Percentiles rank a stretch among this genome's conserved stretches.
phyloP scores from a whole-genome alignment of 1,140 invertebrate genomes.

The Lucilia cuprina region DNA sequence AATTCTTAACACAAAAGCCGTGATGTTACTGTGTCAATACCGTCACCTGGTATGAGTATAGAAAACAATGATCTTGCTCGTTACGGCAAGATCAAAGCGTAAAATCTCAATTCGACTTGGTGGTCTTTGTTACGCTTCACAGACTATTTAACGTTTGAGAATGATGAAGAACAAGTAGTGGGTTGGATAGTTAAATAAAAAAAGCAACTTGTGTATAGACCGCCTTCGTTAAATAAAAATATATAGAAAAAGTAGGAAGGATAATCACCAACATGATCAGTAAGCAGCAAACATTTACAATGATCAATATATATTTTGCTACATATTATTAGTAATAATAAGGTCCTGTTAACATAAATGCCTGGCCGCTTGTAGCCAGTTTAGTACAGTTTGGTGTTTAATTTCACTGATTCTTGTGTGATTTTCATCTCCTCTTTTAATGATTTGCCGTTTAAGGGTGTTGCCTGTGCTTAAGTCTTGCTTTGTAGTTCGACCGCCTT shows the following conservation, averaged over 20 bases:
- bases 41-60: conserved; percentile 58
- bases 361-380: not conserved
- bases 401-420: conserved; percentile 40
- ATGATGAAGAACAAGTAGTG: not conserved
- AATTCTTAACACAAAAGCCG: conserved; percentile 6
- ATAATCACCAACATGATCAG: conserved; percentile 12
- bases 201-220: conserved; percentile 19
- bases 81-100: conserved; percentile 60
- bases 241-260: not conserved
- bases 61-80: conserved; percentile 44
- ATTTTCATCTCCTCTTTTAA: conserved; percentile 29
- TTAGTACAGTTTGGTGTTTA: conserved; percentile 27
- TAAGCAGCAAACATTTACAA: no score
- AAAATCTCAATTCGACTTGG: conserved; percentile 59
- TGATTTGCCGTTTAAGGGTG: conserved; percentile 1
- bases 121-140: conserved; percentile 48
- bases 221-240: not conserved
- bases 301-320: not conserved
- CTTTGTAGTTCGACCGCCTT: conserved; percentile 2
- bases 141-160: not conserved
- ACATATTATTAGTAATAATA: not conserved
- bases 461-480: not conserved
- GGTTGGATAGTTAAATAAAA: not conserved
- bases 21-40: conserved; percentile 36
- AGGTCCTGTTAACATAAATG: conserved; percentile 33